Evolutionary conservation across 2,797 vertebrate genomes (phyloP).

Genomic region (Perdix hodgsoniae): DNA sequence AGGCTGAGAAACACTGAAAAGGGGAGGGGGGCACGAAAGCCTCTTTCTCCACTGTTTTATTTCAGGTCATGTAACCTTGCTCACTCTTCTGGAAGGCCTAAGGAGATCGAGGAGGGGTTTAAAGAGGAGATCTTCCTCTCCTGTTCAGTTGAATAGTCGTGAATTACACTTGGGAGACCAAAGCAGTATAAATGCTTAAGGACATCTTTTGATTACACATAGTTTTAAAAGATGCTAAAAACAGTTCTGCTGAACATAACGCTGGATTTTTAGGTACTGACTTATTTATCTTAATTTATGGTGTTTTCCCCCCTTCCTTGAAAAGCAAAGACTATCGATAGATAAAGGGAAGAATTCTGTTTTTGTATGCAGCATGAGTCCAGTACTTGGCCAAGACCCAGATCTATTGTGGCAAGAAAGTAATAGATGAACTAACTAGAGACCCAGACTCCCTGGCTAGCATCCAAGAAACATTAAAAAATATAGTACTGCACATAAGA

Average conservation of each 20-base stretch:
- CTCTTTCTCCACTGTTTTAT: conserved; percentile 39
- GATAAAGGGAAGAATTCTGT: conserved; percentile 66
- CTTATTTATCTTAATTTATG: conserved; percentile 48
- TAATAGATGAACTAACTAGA: conserved; percentile 85
- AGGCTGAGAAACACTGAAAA: conserved; percentile 17
- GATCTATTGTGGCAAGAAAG: conserved; percentile 83
- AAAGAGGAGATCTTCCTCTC: conserved; percentile 49
- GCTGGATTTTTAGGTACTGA: conserved; percentile 35
- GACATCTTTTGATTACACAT: conserved; percentile 51
- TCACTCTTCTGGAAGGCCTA: conserved; percentile 46
- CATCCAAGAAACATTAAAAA: conserved; percentile 85
- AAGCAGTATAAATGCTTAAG: conserved; percentile 47
- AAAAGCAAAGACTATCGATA: conserved; percentile 61
- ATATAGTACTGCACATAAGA: conserved; percentile 80
- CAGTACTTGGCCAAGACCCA: conserved; percentile 80
- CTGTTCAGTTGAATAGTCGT: conserved; percentile 45
- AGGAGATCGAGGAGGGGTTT: conserved; percentile 39
- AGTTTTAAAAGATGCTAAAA: conserved; percentile 52
- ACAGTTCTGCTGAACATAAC: background rate
- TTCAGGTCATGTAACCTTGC: conserved; percentile 58
- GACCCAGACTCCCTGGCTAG: conserved; percentile 82
- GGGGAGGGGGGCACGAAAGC: conserved; percentile 4
- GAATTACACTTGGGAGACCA: conserved; percentile 49
- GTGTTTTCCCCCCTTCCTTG: background rate
- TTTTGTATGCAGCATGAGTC: conserved; percentile 82